Base-by-base conservation (phyloP, 2,113 vertebrate species). In the Porphyrio hochstetteri region DNA sequence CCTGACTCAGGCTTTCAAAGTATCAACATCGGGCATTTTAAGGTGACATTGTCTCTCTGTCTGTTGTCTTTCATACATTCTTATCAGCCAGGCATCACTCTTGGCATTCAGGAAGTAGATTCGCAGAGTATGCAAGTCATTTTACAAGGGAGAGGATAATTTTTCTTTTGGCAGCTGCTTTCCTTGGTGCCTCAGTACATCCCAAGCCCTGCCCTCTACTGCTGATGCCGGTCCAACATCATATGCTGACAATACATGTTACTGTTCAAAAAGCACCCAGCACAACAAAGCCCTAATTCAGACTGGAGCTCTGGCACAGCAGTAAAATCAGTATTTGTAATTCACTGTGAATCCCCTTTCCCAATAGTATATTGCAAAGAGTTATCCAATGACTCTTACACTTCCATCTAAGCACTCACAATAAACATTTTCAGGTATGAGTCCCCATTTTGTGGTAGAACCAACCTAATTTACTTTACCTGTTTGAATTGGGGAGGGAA, bases 241-340 rank as follows among this genome's bases (percentile, higher is more conserved):
- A n/a, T n/a, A 72, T 27, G 7, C 19, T 69, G 13, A 48, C n/a
- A 68, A 42, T 35, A n/a, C 0, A 0, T 57, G 3, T 27, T 65
- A 18, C 19, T 56, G n/a, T 27, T 69, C 59, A 17, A 44, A 72
- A 87, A 92, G 6, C 15, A 57, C 15, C 11, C 33, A 57, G 48
- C 4, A 12, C 18, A 76, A 11, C 44, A 38, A 80, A 78, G 38
- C 5, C 18, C 4, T 16, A 76, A 29, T 75, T 93, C 64, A 36
- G 9, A 42, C 15, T n/a, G 33, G 48, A 89, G 25, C 6, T 84
- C 50, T 56, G 33, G 14, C 3, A 48, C 16, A 85, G 33, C 3
- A 65, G 11, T 57, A 85, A 65, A 5, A 16, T 31, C 71, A 86
- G 74, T 27, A 67, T 57, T 42, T 60, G 2, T 88, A 64, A 90